phyloP scores from a whole-genome alignment of 1,140 invertebrate genomes.

The Brachionus rubens region DNA sequence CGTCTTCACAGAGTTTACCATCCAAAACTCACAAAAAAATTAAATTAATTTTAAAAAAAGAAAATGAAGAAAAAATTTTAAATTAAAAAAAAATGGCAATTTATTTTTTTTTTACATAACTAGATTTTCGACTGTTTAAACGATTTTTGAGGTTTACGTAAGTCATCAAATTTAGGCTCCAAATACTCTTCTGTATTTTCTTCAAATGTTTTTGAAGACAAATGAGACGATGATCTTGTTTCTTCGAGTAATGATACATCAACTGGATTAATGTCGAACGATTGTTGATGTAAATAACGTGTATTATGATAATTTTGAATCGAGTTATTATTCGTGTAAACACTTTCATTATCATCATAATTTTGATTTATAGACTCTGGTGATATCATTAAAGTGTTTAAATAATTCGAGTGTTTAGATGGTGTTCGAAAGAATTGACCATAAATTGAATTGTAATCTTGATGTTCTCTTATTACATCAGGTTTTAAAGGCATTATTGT shows the following conservation, averaged over 20 bases:
- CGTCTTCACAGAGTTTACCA: too few species aligned
- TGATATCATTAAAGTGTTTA: slow-evolving; percentile 29
- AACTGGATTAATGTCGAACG: background rate
- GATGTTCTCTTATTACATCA: slow-evolving; percentile 25
- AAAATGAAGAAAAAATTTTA: background rate
- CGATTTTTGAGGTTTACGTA: slow-evolving; percentile 28
- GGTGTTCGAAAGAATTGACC: slow-evolving; percentile 13
- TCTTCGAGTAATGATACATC: background rate
- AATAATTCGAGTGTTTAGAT: slow-evolving; percentile 20
- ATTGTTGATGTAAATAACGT: background rate
- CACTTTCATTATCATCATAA: slow-evolving; percentile 22
- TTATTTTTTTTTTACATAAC: background rate
- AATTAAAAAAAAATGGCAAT: too few species aligned
- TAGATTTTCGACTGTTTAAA: slow-evolving; percentile 18
- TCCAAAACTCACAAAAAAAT: too few species aligned
- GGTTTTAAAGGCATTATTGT: background rate
- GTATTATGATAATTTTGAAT: background rate
- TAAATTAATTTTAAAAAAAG: background rate
- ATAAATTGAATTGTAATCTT: background rate
- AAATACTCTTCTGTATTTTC: slow-evolving; percentile 44
- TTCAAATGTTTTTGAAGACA: slow-evolving; percentile 20
- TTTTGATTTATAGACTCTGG: slow-evolving; percentile 20
- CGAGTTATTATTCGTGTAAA: slow-evolving; percentile 29
- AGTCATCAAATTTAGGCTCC: slow-evolving; percentile 43
- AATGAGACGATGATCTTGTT: background rate